These are phyloP conservation scores for Pterobdella sp. DNA, from an alignment of 2,888 invertebrate genomes.

Conservation along the genomic window DNA sequence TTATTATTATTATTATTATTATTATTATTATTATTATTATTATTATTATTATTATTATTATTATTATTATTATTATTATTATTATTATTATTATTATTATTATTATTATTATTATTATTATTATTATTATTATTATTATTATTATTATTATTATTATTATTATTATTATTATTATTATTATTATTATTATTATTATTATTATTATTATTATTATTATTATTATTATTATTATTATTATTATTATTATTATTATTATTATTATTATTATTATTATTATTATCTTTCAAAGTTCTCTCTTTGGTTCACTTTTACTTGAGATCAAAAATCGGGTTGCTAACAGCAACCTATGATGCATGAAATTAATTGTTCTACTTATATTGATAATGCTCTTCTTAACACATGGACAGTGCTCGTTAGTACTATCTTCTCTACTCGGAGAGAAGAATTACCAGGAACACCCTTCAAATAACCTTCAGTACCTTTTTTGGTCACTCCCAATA, in stretches of 20 bases:
- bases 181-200: slow-evolving; percentile 23
- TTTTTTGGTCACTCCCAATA: too few relatives aligned
- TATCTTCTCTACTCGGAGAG: too few relatives aligned
- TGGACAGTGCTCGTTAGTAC: too few relatives aligned
- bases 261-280: slow-evolving; percentile 63
- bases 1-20: neutral
- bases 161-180: slow-evolving; percentile 15
- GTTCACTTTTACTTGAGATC: too few relatives aligned
- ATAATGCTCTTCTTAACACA: too few relatives aligned
- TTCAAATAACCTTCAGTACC: too few relatives aligned
- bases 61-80: neutral
- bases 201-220: slow-evolving; percentile 16
- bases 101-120: neutral
- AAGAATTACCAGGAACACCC: too few relatives aligned
- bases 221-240: slow-evolving; percentile 1
- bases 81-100: neutral
- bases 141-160: slow-evolving; percentile 5
- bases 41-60: slow-evolving; percentile 12
- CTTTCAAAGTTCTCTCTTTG: neutral
- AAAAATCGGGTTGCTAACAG: too few relatives aligned
- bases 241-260: slow-evolving; percentile 15
- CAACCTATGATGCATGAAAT: too few relatives aligned
- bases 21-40: slow-evolving; percentile 3
- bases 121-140: neutral
- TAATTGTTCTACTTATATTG: too few relatives aligned